Conservation (phyloP, 2,797 vertebrate genomes). For the Petrocephalus schoutedeni region DNA sequence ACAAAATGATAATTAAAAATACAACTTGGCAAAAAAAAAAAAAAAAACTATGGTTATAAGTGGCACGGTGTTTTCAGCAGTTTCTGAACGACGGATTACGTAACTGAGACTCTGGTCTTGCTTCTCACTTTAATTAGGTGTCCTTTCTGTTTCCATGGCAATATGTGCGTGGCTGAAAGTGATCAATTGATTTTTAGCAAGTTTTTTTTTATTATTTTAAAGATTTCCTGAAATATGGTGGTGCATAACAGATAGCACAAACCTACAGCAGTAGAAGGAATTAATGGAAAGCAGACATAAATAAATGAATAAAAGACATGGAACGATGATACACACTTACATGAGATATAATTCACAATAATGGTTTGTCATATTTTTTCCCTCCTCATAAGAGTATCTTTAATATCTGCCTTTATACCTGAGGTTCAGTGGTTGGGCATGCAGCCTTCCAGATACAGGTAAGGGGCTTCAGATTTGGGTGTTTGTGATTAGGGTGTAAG, state of each 20-base stretch:
- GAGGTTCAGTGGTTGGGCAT: not conserved
- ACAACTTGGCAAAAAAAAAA: not conserved
- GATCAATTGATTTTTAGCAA: not conserved
- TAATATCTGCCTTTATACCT: not conserved
- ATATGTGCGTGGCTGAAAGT: not conserved
- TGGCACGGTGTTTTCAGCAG: not conserved
- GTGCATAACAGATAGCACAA: not conserved
- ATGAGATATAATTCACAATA: not conserved
- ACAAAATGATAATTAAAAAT: conserved; percentile 4
- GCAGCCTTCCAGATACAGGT: not conserved
- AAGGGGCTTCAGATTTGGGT: not conserved
- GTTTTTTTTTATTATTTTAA: not conserved
- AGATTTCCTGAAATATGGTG: not conserved
- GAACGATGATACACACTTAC: not conserved
- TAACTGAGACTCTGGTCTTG: not conserved
- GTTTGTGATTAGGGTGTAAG: not conserved
- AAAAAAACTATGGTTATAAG: not conserved
- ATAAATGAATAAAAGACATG: not conserved
- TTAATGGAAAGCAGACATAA: not conserved
- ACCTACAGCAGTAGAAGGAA: not conserved
- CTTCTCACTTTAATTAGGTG: conserved; percentile 11
- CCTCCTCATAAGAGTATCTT: not conserved
- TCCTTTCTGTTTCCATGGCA: conserved; percentile 9
- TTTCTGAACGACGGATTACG: not conserved
- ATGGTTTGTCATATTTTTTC: not conserved